Percentiles rank a stretch among this genome's conserved stretches.
phyloP scores from a whole-genome alignment of 35 echinoderm and acorn worm genomes.

The Apostichopus japonicus region DNA sequence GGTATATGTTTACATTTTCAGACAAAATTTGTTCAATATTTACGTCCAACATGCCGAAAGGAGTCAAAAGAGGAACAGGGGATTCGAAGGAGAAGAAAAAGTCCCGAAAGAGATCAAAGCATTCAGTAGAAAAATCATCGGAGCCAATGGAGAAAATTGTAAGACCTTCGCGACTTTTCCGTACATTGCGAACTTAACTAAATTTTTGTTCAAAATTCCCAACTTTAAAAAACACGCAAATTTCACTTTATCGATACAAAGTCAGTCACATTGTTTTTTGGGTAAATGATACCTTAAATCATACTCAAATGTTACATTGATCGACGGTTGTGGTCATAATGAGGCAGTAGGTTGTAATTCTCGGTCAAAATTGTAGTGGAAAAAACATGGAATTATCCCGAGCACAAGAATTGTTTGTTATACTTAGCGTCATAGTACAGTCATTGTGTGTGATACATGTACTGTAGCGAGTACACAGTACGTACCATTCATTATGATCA shows the following conservation, averaged over 20 bases:
- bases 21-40: conserved; percentile 39
- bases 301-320: conserved; percentile 49
- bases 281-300: background rate
- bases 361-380: conserved; percentile 21
- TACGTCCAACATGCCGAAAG: conserved; percentile 49
- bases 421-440: background rate
- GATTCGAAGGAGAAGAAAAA: conserved; percentile 45
- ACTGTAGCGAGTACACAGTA: background rate
- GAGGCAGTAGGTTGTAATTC: conserved; percentile 8
- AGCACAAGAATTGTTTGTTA: background rate
- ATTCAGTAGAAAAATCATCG: conserved; percentile 16
- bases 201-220: conserved; percentile 16
- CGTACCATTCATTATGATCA: conserved; percentile 3
- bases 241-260: conserved; percentile 7
- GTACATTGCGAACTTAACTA: background rate
- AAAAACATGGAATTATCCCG: conserved; percentile 24
- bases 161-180: conserved; percentile 26
- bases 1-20: conserved; percentile 47
- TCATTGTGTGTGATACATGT: background rate
- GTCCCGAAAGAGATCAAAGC: conserved; percentile 41
- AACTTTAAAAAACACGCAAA: conserved; percentile 27
- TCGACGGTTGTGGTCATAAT: conserved; percentile 22
- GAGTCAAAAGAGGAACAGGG: conserved; percentile 1
- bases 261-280: background rate
- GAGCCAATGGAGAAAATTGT: conserved; percentile 57